Evolutionary conservation across 2,888 invertebrate species (phyloP).

Genomic region (Drosophila quinaria): DNA sequence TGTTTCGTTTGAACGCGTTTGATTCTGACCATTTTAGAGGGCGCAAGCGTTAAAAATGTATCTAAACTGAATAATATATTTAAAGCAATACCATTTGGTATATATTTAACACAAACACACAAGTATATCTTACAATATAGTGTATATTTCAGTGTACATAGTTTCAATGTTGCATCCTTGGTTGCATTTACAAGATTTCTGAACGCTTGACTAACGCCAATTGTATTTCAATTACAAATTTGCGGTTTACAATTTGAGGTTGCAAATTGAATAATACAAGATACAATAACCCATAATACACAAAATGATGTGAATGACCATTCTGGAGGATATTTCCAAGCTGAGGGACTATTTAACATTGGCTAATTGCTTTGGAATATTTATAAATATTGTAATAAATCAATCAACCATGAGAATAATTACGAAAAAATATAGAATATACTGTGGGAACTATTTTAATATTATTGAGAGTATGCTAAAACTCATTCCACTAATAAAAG

Average conservation of each 20-base stretch:
- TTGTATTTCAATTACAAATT: conserved; percentile 60
- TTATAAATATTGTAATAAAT: conserved; percentile 10
- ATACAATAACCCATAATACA: conserved; percentile 23
- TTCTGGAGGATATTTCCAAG: conserved; percentile 53
- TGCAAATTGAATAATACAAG: conserved; percentile 24
- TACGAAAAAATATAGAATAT: background rate
- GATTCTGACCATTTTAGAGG: conserved; percentile 35
- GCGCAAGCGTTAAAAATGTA: conserved; percentile 46
- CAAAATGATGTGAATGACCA: conserved; percentile 65
- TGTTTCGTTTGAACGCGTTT: conserved; percentile 47
- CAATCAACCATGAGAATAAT: conserved; percentile 1
- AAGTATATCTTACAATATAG: conserved; percentile 10
- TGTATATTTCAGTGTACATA: conserved; percentile 19
- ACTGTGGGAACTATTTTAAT: conserved; percentile 1
- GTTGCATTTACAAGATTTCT: conserved; percentile 67
- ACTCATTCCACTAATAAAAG: background rate
- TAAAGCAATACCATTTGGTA: conserved; percentile 9
- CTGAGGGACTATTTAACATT: conserved; percentile 7
- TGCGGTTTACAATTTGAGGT: conserved; percentile 62
- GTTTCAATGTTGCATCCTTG: conserved; percentile 74
- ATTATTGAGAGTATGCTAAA: background rate
- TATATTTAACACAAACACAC: background rate
- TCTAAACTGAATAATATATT: conserved; percentile 34
- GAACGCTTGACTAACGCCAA: conserved; percentile 67
- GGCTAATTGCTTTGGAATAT: conserved; percentile 17